phyloP scores from a whole-genome alignment of 2,888 invertebrate species.

The Synanthedon myopaeformis region DNA sequence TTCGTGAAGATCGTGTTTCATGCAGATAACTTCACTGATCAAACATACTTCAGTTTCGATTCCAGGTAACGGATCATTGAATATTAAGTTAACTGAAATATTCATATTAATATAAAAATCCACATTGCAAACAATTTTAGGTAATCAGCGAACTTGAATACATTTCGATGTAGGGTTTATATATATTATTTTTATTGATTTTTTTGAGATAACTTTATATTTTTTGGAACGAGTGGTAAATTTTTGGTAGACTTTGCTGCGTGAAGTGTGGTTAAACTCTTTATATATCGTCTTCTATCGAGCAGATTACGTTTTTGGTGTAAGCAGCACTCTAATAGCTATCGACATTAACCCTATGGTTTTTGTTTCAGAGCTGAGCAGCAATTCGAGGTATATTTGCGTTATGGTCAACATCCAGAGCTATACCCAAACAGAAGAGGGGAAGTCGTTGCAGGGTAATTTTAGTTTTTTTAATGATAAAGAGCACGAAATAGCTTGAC shows the following conservation, averaged over 20 bases:
- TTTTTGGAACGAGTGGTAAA: too few relatives aligned
- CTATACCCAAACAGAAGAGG: conserved; percentile 91
- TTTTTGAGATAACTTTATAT: too few relatives aligned
- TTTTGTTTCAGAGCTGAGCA: conserved; percentile 80
- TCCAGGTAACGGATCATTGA: conserved; percentile 35
- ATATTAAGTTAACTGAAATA: not conserved
- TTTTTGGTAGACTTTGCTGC: too few relatives aligned
- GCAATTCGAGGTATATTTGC: conserved; percentile 88
- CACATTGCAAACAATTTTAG: too few relatives aligned
- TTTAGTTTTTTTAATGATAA: conserved; percentile 1
- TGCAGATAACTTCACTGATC: conserved; percentile 93
- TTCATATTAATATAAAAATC: not conserved
- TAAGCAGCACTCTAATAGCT: not conserved
- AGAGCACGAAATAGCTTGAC: too few relatives aligned
- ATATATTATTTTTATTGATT: too few relatives aligned
- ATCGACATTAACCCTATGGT: not conserved
- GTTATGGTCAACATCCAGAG: conserved; percentile 95
- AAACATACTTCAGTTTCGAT: conserved; percentile 89
- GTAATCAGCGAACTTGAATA: too few relatives aligned
- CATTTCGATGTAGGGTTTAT: too few relatives aligned
- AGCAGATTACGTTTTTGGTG: not conserved
- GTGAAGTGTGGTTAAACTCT: too few relatives aligned
- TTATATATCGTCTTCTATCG: too few relatives aligned
- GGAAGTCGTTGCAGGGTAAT: conserved; percentile 87
- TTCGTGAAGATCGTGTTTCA: conserved; percentile 93